Evolutionary conservation across 2,113 vertebrate genomes (phyloP).

Genomic region (Aegotheles bennettii): DNA sequence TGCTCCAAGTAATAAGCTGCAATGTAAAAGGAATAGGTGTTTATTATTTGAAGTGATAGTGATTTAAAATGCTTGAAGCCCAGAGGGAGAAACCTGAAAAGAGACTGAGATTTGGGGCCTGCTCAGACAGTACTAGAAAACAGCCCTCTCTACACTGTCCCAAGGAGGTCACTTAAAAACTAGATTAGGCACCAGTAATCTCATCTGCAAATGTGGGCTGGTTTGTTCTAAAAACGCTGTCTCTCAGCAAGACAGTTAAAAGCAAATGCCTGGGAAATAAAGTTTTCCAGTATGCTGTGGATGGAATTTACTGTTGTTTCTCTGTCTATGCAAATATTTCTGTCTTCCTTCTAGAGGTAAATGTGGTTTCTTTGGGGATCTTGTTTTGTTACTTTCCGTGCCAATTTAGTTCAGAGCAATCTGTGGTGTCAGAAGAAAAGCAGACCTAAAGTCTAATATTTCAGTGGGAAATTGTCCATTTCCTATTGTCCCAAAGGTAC

Average conservation of each 20-base stretch:
- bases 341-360: not conserved
- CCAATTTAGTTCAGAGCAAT: not conserved
- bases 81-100: not conserved
- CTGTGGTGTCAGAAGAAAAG: not conserved
- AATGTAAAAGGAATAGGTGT: not conserved
- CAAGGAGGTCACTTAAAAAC: not conserved
- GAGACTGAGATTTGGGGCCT: not conserved
- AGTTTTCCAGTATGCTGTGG: not conserved
- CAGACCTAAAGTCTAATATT: not conserved
- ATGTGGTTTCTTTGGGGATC: not conserved
- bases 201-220: not conserved
- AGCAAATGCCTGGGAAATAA: not conserved
- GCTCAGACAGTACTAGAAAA: not conserved
- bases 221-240: not conserved
- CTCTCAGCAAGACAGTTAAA: not conserved
- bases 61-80: not conserved
- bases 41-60: not conserved
- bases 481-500: not conserved
- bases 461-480: not conserved
- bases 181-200: not conserved
- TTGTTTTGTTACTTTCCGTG: not conserved
- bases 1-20: not conserved
- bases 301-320: not conserved
- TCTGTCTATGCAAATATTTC: not conserved
- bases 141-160: not conserved